Conservation (phyloP, 1,140 invertebrate species). For the Zaprionus capensis region DNA sequence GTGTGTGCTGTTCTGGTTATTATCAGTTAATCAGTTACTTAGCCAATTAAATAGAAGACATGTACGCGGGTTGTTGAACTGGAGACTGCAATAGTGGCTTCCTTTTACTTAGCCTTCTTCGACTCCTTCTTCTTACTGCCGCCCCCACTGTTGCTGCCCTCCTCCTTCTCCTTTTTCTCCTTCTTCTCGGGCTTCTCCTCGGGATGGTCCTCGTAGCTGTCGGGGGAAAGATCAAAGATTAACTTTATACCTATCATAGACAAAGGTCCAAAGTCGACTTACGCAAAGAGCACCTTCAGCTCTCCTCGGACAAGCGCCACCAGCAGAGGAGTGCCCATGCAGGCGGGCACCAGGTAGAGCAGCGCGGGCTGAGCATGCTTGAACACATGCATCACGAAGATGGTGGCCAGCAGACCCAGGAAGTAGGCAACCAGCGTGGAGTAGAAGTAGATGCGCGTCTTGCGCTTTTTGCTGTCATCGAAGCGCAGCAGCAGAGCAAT, state of each 20-base stretch:
- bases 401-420: conserved; percentile 95
- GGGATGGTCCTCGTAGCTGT: conserved; percentile 89
- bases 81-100: background rate
- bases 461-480: conserved; percentile 95
- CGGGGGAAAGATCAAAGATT: background rate
- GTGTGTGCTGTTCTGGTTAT: conserved; percentile 13
- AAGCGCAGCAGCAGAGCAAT: conserved; percentile 98
- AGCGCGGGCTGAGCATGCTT: conserved; percentile 99
- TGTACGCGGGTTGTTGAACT: conserved; percentile 45
- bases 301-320: conserved; percentile 96
- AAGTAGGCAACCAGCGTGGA: conserved; percentile 98
- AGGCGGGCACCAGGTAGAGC: conserved; percentile 98
- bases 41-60: conserved; percentile 60
- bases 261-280: conserved; percentile 85
- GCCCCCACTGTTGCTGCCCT: conserved; percentile 47
- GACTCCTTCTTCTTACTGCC: conserved; percentile 80
- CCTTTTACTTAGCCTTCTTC: conserved; percentile 74
- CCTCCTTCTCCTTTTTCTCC: conserved; percentile 82
- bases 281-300: conserved; percentile 95
- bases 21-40: conserved; percentile 26
- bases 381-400: conserved; percentile 99
- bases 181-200: conserved; percentile 84
- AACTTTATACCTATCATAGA: background rate
- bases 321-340: conserved; percentile 94
- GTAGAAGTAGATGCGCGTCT: conserved; percentile 96